phyloP scores from a whole-genome alignment of 2,113 vertebrate species.

The Melanerpes formicivorus region DNA sequence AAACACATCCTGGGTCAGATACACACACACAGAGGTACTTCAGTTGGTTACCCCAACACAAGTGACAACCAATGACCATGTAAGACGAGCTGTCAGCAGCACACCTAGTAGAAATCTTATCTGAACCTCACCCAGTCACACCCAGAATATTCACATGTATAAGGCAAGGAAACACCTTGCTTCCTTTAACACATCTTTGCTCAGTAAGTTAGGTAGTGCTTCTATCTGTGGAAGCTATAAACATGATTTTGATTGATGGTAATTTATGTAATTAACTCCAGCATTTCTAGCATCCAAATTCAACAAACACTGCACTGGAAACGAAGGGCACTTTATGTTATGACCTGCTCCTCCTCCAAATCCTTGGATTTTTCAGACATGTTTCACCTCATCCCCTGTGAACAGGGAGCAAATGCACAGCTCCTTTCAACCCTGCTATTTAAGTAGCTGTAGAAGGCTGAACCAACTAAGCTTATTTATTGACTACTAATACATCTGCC shows the following conservation, averaged over 20 bases:
- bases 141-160: background rate
- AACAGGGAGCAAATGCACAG: background rate
- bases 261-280: background rate
- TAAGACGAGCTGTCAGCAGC: background rate
- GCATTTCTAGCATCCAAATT: background rate
- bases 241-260: background rate
- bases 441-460: background rate
- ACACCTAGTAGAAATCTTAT: background rate
- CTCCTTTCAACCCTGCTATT: background rate
- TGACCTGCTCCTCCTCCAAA: background rate
- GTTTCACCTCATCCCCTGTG: background rate
- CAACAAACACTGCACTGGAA: background rate
- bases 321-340: background rate
- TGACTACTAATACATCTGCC: background rate
- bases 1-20: background rate
- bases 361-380: background rate
- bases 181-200: background rate
- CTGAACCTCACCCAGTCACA: background rate
- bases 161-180: background rate
- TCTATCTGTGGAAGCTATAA: background rate
- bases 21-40: background rate
- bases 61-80: rapidly evolving
- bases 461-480: background rate
- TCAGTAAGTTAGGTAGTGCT: background rate
- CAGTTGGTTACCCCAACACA: background rate